Percentiles rank a stretch among this genome's conserved stretches.
Conservation (phyloP, 2,113 vertebrate genomes). For the Hydrochoerus hydrochaeris region DNA sequence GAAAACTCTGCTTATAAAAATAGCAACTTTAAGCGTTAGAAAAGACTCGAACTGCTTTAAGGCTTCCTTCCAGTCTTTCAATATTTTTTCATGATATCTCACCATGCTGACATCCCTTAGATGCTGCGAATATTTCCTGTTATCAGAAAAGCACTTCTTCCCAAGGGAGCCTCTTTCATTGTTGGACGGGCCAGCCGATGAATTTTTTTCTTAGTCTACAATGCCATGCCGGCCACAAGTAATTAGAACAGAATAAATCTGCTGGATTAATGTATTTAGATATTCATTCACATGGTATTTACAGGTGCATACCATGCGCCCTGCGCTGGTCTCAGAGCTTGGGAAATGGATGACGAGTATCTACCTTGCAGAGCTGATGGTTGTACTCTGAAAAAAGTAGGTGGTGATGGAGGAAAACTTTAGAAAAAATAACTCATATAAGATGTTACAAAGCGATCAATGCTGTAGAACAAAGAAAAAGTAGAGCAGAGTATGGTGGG, state of each 20-base stretch:
- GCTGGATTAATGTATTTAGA: neutral
- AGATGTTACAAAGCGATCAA: neutral
- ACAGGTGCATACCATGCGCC: neutral
- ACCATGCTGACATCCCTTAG: neutral
- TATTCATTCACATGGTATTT: neutral
- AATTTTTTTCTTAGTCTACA: neutral
- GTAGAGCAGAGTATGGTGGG: neutral
- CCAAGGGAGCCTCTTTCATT: neutral
- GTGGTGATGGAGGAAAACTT: neutral
- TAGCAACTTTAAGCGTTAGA: neutral
- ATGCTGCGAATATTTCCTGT: neutral
- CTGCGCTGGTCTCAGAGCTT: neutral
- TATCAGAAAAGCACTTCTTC: neutral
- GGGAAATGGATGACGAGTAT: neutral
- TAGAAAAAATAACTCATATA: neutral
- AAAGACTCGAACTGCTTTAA: constrained; percentile 35
- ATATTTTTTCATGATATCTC: neutral
- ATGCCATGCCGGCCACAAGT: neutral
- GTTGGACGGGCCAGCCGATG: neutral
- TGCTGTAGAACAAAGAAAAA: neutral
- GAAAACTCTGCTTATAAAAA: constrained; percentile 14
- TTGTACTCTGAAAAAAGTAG: neutral
- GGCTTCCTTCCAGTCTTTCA: neutral
- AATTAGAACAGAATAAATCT: neutral
- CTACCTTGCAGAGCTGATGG: neutral